Evolutionary conservation across 1,140 invertebrate species (phyloP).

Genomic region (Streblospio benedicti): DNA sequence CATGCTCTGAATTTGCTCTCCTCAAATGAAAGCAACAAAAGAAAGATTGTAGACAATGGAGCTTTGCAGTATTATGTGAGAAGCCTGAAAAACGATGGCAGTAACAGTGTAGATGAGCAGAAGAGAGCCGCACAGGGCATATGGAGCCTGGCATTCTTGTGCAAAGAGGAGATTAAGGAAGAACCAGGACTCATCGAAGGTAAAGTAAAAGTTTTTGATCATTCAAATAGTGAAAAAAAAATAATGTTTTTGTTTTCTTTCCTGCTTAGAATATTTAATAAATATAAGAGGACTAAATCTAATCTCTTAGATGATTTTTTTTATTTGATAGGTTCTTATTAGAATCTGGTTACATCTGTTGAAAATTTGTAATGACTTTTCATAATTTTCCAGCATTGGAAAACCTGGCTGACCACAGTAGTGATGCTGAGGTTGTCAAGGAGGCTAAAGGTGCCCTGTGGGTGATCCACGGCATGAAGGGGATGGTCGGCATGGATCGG

Average conservation of each 20-base stretch:
- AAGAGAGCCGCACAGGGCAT: slow-evolving; percentile 6
- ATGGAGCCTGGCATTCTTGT: slow-evolving; percentile 16
- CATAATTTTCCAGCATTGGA: too few species aligned
- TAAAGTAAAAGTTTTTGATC: too few species aligned
- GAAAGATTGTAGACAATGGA: slow-evolving; percentile 3
- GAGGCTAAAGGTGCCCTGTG: slow-evolving; percentile 10
- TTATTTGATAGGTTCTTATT: too few species aligned
- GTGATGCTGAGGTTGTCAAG: neutral
- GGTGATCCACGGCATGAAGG: too few species aligned
- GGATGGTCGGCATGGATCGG: too few species aligned
- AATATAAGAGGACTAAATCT: too few species aligned
- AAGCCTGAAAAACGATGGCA: slow-evolving; percentile 3
- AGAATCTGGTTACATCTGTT: too few species aligned
- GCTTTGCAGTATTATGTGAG: slow-evolving; percentile 9
- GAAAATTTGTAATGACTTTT: too few species aligned
- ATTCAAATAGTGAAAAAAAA: too few species aligned
- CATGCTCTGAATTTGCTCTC: slow-evolving; percentile 14
- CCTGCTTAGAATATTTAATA: too few species aligned
- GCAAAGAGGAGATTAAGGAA: slow-evolving; percentile 10
- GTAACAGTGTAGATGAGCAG: neutral
- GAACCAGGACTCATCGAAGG: slow-evolving; percentile 7
- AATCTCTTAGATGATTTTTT: too few species aligned
- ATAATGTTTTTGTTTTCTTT: too few species aligned
- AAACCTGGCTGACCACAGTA: neutral
- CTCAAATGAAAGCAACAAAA: slow-evolving; percentile 14